phyloP scores from a whole-genome alignment of 2,888 invertebrate genomes.

The Eudasyphora cyanicolor region DNA sequence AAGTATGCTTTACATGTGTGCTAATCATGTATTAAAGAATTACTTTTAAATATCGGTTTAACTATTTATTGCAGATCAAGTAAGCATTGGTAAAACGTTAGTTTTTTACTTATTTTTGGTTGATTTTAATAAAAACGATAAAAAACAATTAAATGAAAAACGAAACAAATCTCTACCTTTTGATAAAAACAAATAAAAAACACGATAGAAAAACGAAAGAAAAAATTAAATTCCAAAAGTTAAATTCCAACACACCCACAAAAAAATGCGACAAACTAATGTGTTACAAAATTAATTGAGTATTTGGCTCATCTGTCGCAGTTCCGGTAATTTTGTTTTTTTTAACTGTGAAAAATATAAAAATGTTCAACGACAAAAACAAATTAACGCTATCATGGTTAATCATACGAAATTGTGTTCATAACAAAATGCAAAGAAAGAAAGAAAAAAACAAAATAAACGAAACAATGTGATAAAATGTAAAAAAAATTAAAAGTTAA shows the following conservation, averaged over 20 bases:
- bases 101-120: no score
- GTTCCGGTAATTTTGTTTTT: background rate
- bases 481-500: conserved; percentile 31
- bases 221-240: background rate
- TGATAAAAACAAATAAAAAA: background rate
- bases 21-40: no score
- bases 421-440: conserved; percentile 30
- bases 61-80: no score
- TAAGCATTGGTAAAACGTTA: no score
- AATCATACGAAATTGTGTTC: conserved; percentile 53
- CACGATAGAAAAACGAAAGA: background rate
- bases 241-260: conserved; percentile 21
- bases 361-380: conserved; percentile 11
- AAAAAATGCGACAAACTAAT: background rate
- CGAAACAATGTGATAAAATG: conserved; percentile 32
- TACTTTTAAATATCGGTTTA: no score
- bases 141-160: background rate
- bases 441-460: conserved; percentile 13
- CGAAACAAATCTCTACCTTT: background rate
- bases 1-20: no score
- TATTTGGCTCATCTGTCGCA: background rate
- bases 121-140: background rate
- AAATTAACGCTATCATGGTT: conserved; percentile 52
- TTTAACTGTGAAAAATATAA: background rate
- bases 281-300: background rate